Evolutionary conservation across 2,888 invertebrate species (phyloP).

Genomic region (Cacoxenus indagator): DNA sequence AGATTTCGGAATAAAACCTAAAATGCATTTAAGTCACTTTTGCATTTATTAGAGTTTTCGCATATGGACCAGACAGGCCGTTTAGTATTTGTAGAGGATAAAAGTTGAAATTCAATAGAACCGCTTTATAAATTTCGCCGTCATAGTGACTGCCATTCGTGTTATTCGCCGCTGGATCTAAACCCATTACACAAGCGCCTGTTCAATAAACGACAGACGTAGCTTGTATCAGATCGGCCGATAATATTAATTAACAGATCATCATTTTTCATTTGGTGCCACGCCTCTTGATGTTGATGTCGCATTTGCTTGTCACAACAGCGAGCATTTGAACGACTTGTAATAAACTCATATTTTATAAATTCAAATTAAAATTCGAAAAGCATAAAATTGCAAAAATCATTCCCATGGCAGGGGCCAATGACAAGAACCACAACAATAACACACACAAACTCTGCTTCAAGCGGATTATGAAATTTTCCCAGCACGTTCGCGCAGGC

Average conservation of each 20-base stretch:
- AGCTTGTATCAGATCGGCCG: background rate
- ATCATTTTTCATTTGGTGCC: conserved; percentile 6
- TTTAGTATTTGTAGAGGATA: no score
- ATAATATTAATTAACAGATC: conserved; percentile 20
- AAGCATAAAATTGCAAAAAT: conserved; percentile 57
- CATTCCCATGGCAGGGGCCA: conserved; percentile 56
- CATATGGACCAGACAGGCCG: no score
- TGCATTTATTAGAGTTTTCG: no score
- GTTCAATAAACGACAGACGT: background rate
- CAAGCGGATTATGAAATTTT: conserved; percentile 43
- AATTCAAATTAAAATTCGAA: conserved; percentile 55
- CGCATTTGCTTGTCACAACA: background rate
- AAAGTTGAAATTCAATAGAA: no score
- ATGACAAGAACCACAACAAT: conserved; percentile 31
- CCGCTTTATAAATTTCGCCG: no score
- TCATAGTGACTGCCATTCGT: background rate
- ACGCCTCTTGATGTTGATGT: background rate
- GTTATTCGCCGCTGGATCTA: background rate
- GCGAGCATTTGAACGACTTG: conserved; percentile 53
- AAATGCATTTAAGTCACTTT: no score
- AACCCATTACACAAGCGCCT: background rate
- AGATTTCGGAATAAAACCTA: no score
- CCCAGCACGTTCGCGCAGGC: conserved; percentile 57
- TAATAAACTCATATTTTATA: conserved; percentile 62
- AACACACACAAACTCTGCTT: conserved; percentile 32